phyloP scores from a whole-genome alignment of 2,888 invertebrate species.

The Platycheirus rosarum region DNA sequence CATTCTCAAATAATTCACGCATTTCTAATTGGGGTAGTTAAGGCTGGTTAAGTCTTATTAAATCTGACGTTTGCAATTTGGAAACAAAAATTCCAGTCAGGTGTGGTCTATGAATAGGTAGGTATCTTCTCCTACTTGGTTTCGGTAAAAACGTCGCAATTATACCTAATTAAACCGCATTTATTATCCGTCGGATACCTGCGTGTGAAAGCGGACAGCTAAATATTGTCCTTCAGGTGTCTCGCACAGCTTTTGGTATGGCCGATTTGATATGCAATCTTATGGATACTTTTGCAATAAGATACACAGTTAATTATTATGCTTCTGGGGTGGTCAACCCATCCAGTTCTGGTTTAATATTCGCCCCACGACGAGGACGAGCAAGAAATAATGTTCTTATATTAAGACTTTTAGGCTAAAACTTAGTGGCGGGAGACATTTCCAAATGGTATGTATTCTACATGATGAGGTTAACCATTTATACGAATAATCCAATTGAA shows the following conservation, averaged over 20 bases:
- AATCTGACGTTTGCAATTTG: background rate
- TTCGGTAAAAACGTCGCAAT: background rate
- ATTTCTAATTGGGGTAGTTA: too few relatives aligned
- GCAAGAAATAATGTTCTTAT: too few relatives aligned
- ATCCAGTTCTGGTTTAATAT: too few relatives aligned
- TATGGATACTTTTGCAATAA: slow-evolving; percentile 28
- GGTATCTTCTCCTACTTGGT: background rate
- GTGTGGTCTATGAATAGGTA: slow-evolving; percentile 14
- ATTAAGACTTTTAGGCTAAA: too few relatives aligned
- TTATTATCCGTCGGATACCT: background rate
- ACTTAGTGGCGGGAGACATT: too few relatives aligned
- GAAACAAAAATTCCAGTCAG: slow-evolving; percentile 2
- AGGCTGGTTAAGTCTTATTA: too few relatives aligned
- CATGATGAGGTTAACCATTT: too few relatives aligned
- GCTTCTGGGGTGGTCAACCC: slow-evolving; percentile 17
- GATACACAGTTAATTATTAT: slow-evolving; percentile 47
- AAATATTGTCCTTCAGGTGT: slow-evolving; percentile 29
- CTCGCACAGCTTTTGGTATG: slow-evolving; percentile 5
- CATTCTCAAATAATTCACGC: too few relatives aligned
- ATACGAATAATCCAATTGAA: too few relatives aligned
- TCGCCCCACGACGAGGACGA: too few relatives aligned
- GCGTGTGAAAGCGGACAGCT: background rate
- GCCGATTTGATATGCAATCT: slow-evolving; percentile 24
- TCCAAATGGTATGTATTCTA: too few relatives aligned
- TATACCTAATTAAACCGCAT: slow-evolving; percentile 7